Conservation (phyloP, 1,140 invertebrate genomes). For the Panagrolaimus sp. region DNA sequence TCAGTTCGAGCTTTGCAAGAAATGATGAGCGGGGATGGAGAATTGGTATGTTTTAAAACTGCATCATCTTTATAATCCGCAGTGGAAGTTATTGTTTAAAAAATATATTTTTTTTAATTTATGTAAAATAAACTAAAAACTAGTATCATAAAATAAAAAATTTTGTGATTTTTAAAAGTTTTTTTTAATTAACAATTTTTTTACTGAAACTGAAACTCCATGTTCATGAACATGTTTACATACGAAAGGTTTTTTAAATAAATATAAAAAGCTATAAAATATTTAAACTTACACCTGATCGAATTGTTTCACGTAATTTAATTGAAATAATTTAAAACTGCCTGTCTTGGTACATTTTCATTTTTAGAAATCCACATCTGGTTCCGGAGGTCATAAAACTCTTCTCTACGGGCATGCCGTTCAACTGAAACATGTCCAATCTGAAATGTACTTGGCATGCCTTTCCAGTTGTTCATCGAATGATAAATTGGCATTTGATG, state of each 20-base stretch:
- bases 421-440: conserved; percentile 89
- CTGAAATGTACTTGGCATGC: conserved; percentile 98
- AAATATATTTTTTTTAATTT: no score
- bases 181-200: no score
- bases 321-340: no score
- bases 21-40: conserved; percentile 60
- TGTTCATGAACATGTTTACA: no score
- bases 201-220: no score
- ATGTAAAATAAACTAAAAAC: no score
- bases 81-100: no score
- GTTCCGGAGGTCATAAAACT: conserved; percentile 79
- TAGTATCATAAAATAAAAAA: no score
- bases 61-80: no score
- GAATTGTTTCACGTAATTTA: background rate
- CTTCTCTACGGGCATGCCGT: conserved; percentile 98
- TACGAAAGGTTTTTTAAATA: no score
- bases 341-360: background rate
- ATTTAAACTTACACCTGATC: background rate
- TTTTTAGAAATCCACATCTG: conserved; percentile 39
- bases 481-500: conserved; percentile 98
- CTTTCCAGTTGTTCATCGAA: conserved; percentile 96
- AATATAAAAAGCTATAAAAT: no score
- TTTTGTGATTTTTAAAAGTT: no score
- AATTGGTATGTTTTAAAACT: conserved; percentile 42
- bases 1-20: conserved; percentile 96